Percentiles rank a stretch among this genome's conserved stretches.
These are phyloP conservation scores for Gastracanthus pulcherrimus DNA, from an alignment of 2,888 invertebrate species.

Conservation along the genomic window DNA sequence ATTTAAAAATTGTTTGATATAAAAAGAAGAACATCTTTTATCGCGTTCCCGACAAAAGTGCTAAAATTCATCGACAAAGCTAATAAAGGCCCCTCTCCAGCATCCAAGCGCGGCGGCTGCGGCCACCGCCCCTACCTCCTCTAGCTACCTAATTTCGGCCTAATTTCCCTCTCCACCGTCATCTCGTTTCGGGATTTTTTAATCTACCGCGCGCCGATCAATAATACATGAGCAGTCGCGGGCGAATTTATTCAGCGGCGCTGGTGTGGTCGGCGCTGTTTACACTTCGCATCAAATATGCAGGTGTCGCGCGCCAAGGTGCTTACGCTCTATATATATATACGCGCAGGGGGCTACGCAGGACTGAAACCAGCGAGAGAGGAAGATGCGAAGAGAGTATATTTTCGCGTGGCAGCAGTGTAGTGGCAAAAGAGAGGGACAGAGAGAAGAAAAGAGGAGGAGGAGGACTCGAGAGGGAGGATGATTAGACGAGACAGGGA, in stretches of 20 bases:
- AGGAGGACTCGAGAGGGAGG: conserved; percentile 66
- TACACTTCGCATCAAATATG: conserved; percentile 75
- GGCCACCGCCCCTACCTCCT: not conserved
- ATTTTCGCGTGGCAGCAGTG: conserved; percentile 21
- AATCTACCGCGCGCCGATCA: conserved; percentile 68
- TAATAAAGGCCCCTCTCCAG: not conserved
- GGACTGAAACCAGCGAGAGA: conserved; percentile 23
- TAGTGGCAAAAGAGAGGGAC: conserved; percentile 47
- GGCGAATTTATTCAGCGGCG: conserved; percentile 71
- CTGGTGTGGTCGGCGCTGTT: conserved; percentile 64
- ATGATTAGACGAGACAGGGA: conserved; percentile 75
- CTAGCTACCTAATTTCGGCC: conserved; percentile 47
- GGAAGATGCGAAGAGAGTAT: conserved; percentile 31
- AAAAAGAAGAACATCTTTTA: too few relatives aligned
- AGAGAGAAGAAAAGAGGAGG: conserved; percentile 59
- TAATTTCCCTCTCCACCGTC: conserved; percentile 31
- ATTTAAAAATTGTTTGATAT: too few relatives aligned
- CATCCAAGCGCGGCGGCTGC: not conserved
- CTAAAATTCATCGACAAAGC: not conserved
- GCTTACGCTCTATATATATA: not conserved
- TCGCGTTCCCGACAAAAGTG: not conserved
- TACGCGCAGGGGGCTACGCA: not conserved
- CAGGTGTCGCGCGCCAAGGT: conserved; percentile 70
- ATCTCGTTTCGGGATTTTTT: conserved; percentile 63
- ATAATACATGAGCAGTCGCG: conserved; percentile 71